Conservation (phyloP, 64 coral and sea anemone species). For the Stichodactyla helianthus region DNA sequence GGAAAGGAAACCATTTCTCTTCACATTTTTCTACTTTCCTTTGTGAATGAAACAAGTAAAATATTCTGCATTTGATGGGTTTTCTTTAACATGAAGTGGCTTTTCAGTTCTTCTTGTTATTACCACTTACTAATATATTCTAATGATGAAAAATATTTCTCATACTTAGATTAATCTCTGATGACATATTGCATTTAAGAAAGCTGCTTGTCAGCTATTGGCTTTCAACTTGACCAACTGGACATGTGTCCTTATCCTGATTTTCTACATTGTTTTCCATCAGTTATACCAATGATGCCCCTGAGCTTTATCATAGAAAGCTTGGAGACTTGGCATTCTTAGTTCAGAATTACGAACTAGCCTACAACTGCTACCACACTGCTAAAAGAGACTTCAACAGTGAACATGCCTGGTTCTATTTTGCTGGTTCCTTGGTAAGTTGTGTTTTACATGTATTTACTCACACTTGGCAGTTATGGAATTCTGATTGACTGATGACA, state of each 20-base stretch:
- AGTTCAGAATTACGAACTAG: slow-evolving; percentile 99
- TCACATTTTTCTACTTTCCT: no score
- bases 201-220: no score
- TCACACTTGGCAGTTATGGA: no score
- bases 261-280: slow-evolving; percentile 8
- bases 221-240: no score
- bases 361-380: slow-evolving; percentile 91
- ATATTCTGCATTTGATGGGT: no score
- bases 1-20: no score
- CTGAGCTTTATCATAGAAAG: slow-evolving; percentile 83
- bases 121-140: neutral
- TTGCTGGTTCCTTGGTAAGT: slow-evolving; percentile 97
- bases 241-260: neutral
- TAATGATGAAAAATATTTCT: neutral
- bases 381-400: slow-evolving; percentile 95
- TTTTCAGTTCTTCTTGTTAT: no score
- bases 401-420: slow-evolving; percentile 99
- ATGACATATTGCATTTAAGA: no score
- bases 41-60: no score
- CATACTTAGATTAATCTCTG: no score
- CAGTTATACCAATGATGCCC: slow-evolving; percentile 82
- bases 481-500: no score
- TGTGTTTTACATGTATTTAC: neutral
- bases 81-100: no score
- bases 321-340: slow-evolving; percentile 95